Base-by-base conservation (phyloP, 2,888 invertebrate genomes). In the Drosophila tanythrix region DNA sequence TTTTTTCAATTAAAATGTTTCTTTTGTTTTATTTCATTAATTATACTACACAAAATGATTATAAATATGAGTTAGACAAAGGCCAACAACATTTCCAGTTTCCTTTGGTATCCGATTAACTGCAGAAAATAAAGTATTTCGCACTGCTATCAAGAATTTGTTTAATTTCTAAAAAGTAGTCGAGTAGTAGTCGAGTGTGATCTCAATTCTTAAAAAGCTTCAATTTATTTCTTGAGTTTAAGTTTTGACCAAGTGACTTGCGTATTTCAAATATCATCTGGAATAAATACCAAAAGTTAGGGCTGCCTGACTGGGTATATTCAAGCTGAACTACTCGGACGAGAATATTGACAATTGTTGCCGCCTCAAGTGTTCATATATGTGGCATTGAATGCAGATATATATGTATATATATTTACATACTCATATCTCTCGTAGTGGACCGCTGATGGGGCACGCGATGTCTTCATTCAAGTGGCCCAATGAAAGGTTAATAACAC, bases 401-500 rank as follows among this genome's bases (percentile, higher is more conserved):
- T 25, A 76, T 51, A 65, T 55, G 69, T 36, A 18, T 25, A 76
- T 51, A 65, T 55, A 27, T 71, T 18, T 35, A 51, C 35, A 70
- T 60, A 59, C 53, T 46, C 64, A 38, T 65, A 43, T 46, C 48
- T 69, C 43, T 63, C 1, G 27, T 38, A 56, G 33, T n/a, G 43
- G 52, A 27, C 38, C 25, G 75, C 67, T 67, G 75, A 70, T 78
- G 79, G 79, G 70, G 36, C 67, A 71, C 66, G 25, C 74, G 48
- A 60, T 66, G 59, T 68, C 43, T 57, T 57, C 57, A 31, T 58
- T 90, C 84, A 81, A 89, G 89, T 88, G 86, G 82, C 65, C 79
- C 72, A 75, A 68, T 81, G 86, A 89, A 89, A 89, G 89, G 89
- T 89, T 90, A 89, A 90, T 78, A 89, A 89, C 86, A 89, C 86